phyloP scores from a whole-genome alignment of 2,797 vertebrate species.

The Melanotaenia nigrans region DNA sequence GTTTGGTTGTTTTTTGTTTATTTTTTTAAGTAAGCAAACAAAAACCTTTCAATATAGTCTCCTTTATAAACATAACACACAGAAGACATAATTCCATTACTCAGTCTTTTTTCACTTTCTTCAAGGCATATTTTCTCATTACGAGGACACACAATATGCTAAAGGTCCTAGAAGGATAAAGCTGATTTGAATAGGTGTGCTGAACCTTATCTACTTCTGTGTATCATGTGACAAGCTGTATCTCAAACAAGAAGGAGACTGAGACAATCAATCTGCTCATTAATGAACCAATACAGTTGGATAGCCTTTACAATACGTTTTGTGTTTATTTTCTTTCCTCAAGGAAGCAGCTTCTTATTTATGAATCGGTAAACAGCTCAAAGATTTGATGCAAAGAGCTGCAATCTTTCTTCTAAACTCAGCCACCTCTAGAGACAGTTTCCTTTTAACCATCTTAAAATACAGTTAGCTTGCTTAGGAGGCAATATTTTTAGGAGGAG shows the following conservation, averaged over 20 bases:
- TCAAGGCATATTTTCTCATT: not conserved
- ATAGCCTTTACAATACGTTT: conserved; percentile 2
- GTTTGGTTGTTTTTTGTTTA: not conserved
- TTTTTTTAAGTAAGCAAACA: not conserved
- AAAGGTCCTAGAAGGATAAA: conserved; percentile 35
- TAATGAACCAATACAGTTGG: conserved; percentile 1
- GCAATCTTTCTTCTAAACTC: not conserved
- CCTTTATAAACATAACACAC: not conserved
- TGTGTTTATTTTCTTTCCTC: conserved; percentile 2
- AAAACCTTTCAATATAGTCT: not conserved
- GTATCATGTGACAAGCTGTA: conserved; percentile 40
- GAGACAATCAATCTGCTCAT: conserved; percentile 17
- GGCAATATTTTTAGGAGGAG: not conserved
- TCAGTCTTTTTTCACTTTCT: conserved; percentile 10
- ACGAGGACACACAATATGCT: conserved; percentile 19
- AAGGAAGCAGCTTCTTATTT: conserved; percentile 1
- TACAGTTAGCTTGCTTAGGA: not conserved
- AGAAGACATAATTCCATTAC: not conserved
- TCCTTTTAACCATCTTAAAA: conserved; percentile 21
- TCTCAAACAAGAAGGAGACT: conserved; percentile 16
- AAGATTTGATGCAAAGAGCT: not conserved
- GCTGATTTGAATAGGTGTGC: conserved; percentile 36
- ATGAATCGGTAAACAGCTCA: not conserved
- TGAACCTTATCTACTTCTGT: conserved; percentile 25
- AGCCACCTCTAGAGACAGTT: not conserved